A percentile compares a stretch with the other conserved stretches of the same genome.
These are phyloP conservation scores for Emydoidea blandingii DNA, from an alignment of 2,797 vertebrate genomes.

Conservation along the genomic window DNA sequence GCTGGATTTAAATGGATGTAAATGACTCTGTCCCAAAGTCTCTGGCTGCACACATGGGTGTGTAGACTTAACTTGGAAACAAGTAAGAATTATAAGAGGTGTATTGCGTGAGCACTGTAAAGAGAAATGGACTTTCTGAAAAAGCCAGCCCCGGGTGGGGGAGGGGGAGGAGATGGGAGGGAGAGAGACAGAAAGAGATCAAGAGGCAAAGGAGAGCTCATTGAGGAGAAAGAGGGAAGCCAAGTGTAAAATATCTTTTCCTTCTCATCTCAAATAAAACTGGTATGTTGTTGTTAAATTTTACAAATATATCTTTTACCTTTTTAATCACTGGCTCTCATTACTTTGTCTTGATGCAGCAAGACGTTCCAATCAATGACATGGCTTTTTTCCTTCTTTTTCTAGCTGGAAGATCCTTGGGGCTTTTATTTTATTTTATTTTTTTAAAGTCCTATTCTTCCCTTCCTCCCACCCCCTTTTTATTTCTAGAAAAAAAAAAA, in stretches of 20 bases:
- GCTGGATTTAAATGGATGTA: neutral
- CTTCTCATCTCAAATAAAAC: constrained; percentile 27
- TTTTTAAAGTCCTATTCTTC: neutral
- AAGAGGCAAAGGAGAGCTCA: neutral
- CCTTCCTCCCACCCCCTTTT: neutral
- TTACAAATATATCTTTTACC: no score
- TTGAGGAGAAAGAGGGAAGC: neutral
- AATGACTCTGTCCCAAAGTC: constrained; percentile 9
- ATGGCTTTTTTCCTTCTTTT: neutral
- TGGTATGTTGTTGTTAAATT: neutral
- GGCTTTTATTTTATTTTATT: neutral
- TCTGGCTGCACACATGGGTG: neutral
- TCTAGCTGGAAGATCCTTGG: neutral
- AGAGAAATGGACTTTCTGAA: neutral
- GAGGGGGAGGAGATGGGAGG: neutral
- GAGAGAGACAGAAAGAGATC: neutral
- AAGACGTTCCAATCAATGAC: neutral
- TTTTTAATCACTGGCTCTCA: neutral
- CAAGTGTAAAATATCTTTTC: constrained; percentile 26
- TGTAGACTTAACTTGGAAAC: constrained; percentile 53
- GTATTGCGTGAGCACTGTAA: neutral
- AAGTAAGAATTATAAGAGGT: neutral
- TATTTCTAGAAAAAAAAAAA: neutral
- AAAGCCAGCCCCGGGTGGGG: neutral
- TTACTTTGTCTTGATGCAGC: neutral